A percentile compares a stretch with the other conserved stretches of the same genome.
Conservation (phyloP, 2,797 vertebrate species). For the Poecilia wingei region DNA sequence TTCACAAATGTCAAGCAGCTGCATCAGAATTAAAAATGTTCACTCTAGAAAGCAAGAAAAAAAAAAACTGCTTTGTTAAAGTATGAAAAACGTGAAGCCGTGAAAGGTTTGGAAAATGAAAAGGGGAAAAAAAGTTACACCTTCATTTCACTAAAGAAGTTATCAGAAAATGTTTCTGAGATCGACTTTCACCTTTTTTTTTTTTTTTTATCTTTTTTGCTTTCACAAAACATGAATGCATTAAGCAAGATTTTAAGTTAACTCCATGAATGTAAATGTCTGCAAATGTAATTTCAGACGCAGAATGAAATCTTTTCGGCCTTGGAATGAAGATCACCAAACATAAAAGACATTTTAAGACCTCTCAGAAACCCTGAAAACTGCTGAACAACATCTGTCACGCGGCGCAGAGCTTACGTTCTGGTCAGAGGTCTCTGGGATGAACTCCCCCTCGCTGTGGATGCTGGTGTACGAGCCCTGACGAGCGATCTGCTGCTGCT, state of each 20-base stretch:
- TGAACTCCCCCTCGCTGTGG: slow-evolving; percentile 94
- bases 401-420: slow-evolving; percentile 76
- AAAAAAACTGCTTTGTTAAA: background rate
- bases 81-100: background rate
- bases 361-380: background rate
- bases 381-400: background rate
- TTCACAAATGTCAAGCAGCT: background rate
- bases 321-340: background rate
- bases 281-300: background rate
- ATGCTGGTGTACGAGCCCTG: slow-evolving; percentile 96
- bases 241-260: background rate
- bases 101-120: background rate
- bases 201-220: background rate
- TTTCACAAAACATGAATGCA: background rate
- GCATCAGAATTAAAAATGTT: background rate
- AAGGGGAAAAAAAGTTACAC: background rate
- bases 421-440: slow-evolving; percentile 88
- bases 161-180: background rate
- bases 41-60: background rate
- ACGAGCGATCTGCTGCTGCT: slow-evolving; percentile 93
- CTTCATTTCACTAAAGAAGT: background rate
- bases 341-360: background rate
- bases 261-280: background rate
- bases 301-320: background rate
- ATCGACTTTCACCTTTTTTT: background rate